Base-by-base conservation (phyloP, 1,140 invertebrate species). In the Bombyx mandarina region DNA sequence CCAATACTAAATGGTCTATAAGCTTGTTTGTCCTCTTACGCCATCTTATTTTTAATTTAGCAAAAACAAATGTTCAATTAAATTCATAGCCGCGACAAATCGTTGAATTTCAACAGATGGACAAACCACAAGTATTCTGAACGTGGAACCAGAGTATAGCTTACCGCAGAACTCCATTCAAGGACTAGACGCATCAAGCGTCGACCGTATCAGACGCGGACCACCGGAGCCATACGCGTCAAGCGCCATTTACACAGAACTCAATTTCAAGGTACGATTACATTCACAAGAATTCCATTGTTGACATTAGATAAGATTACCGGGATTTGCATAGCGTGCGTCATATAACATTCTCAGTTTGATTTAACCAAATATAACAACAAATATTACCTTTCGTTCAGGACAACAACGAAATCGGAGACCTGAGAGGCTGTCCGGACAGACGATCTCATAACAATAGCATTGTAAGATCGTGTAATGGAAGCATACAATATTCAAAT, bases 181-280 rank as follows among this genome's bases (percentile, higher is more conserved):
- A 65, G 77, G 77, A 52, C 66, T 87, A 71, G 82, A 87, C 59
- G 66, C 73, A 26, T 79, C 80, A 22, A 87, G 84, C 63, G 82
- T 84, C 12, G 84, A 87, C 58, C 74, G 84, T 73, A 70, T 87
- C 55, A 73, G 81, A 44, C 73, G 82, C 44, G 73, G 72, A 51
- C 82, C 80, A 56, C 82, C 79, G 55, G 84, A 87, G 67, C 84
- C 84, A 44, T 87, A 87, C 65, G 84, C 84, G 10, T 87, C 83
- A 50, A 87, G 70, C 57, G 83, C 83, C 73, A 87, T 87, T 82
- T 87, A 87, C 78, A 87, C 83, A 58, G 83, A 87, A 76, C 82
- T 87, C 66, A 82, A 82, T 69, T 84, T 80, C 70, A 80, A 84
- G 81, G 81, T 84, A 78, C 56, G 63, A 57, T 79, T 80, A 80